Conservation (phyloP, 2,797 vertebrate genomes). For the Chanos chanos region DNA sequence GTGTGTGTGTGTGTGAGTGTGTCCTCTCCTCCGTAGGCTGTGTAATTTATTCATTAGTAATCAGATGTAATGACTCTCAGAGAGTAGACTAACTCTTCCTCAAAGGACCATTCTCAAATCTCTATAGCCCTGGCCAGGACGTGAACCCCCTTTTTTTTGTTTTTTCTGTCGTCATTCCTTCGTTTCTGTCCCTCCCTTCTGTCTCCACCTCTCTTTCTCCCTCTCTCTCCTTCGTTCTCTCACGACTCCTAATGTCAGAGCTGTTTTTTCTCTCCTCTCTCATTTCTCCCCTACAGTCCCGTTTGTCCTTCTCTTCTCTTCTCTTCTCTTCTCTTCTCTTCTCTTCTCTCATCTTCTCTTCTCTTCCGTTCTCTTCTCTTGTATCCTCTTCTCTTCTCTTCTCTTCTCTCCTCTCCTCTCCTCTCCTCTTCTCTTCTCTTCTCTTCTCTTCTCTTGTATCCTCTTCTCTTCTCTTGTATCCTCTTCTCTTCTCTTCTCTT, state of each 20-base stretch:
- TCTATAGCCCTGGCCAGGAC: background rate
- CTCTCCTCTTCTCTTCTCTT: background rate
- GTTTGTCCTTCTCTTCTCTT: background rate
- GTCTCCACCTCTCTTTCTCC: background rate
- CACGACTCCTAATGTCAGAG: too few species aligned
- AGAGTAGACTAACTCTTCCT: too few species aligned
- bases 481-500: too few species aligned
- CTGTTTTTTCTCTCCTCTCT: background rate
- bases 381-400: background rate
- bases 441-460: too few species aligned
- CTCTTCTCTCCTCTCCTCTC: background rate
- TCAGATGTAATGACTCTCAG: constrained; percentile 1
- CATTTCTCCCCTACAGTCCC: background rate
- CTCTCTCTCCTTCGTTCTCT: background rate
- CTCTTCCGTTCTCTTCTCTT: background rate
- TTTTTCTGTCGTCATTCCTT: background rate
- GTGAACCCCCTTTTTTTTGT: background rate
- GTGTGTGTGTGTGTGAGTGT: background rate
- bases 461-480: too few species aligned
- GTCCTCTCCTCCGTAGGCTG: background rate
- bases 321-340: background rate
- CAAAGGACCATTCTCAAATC: background rate
- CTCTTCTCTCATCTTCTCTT: background rate
- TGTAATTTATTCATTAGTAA: constrained; percentile 4
- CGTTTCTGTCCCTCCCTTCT: background rate